Percentiles rank a stretch among this genome's conserved stretches.
phyloP scores from a whole-genome alignment of 1,140 invertebrate genomes.

The Drosophila simulans region DNA sequence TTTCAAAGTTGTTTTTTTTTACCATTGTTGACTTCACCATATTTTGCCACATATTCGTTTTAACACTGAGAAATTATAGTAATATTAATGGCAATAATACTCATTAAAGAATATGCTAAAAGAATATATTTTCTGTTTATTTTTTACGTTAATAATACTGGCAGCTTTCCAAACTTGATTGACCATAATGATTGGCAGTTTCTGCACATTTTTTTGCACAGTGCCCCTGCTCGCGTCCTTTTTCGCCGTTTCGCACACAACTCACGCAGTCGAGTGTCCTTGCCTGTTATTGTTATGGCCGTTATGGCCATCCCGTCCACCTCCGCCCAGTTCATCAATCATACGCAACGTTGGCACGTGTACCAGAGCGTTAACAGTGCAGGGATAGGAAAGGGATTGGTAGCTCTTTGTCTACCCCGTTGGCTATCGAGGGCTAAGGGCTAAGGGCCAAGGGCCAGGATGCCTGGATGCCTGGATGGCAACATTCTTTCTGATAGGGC shows the following conservation, averaged over 20 bases:
- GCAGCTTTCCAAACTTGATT: background rate
- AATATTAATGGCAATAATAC: too few relatives aligned
- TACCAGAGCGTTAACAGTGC: constrained; percentile 37
- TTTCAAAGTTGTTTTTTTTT: background rate
- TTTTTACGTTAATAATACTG: background rate
- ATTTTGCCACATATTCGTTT: constrained; percentile 18
- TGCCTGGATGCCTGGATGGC: background rate
- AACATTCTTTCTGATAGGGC: constrained; percentile 22
- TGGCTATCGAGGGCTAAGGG: background rate
- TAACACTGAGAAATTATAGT: background rate
- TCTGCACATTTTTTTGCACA: background rate
- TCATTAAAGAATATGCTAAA: too few relatives aligned
- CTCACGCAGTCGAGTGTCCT: constrained; percentile 45
- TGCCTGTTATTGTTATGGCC: constrained; percentile 49
- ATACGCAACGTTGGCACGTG: constrained; percentile 80
- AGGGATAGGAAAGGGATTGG: background rate
- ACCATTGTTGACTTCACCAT: background rate
- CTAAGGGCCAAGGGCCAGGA: too few relatives aligned
- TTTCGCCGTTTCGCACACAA: constrained; percentile 31
- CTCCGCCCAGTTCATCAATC: constrained; percentile 70
- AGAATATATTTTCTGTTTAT: background rate
- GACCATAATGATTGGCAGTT: background rate
- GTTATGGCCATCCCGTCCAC: constrained; percentile 15
- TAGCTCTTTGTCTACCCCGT: background rate
- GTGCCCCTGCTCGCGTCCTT: constrained; percentile 7